A percentile compares a stretch with the other conserved stretches of the same genome.
Conservation (phyloP, 2,888 invertebrate species). For the Sarcophaga carnaria region DNA sequence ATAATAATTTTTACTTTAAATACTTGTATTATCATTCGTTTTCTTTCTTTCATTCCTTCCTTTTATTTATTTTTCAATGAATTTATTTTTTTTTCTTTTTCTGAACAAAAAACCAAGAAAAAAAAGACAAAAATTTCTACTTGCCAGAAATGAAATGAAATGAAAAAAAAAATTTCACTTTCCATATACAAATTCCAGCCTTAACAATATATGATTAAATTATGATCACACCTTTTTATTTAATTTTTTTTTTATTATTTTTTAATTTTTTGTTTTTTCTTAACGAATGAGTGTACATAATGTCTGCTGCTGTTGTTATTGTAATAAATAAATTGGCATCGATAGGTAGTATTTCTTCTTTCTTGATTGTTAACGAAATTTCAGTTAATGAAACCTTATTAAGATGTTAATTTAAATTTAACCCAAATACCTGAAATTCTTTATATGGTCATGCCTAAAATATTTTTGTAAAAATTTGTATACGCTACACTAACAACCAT, state of each 20-base stretch:
- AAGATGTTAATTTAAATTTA: conserved; percentile 79
- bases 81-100: not conserved
- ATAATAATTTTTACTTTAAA: conserved; percentile 34
- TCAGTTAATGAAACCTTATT: conserved; percentile 65
- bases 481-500: too few species aligned
- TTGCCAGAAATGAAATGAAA: not conserved
- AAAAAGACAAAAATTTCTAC: not conserved
- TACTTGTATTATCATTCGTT: conserved; percentile 6
- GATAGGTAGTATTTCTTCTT: not conserved
- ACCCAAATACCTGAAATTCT: conserved; percentile 79
- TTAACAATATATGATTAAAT: conserved; percentile 22
- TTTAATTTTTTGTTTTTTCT: too few species aligned
- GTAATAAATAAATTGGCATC: conserved; percentile 25
- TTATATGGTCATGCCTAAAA: conserved; percentile 66
- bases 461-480: conserved; percentile 1
- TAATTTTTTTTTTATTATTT: too few species aligned
- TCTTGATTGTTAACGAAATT: conserved; percentile 36
- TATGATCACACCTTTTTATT: conserved; percentile 53
- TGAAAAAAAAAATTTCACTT: conserved; percentile 58
- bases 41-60: not conserved
- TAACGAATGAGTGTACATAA: too few species aligned
- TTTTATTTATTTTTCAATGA: not conserved
- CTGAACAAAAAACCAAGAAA: not conserved
- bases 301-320: not conserved
- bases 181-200: conserved; percentile 40